Evolutionary conservation across 2,797 vertebrate genomes (phyloP).

Genomic region (Centroberyx gerrardi): DNA sequence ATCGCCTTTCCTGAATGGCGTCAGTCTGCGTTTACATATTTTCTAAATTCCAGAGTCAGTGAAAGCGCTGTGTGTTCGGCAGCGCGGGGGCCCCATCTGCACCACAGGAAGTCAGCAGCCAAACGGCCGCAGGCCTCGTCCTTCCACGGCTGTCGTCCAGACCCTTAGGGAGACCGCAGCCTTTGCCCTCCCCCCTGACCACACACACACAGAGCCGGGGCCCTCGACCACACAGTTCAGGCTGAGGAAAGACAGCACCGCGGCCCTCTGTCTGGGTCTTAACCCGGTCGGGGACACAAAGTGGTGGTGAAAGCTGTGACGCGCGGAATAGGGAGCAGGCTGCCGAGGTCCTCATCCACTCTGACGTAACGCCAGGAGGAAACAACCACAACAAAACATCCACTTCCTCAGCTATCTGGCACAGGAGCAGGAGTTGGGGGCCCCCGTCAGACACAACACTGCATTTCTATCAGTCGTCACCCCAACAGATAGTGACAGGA

Average conservation of each 20-base stretch:
- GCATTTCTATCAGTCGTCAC: slow-evolving; percentile 69
- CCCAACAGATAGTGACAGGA: slow-evolving; percentile 71
- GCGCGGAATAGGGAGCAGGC: slow-evolving; percentile 34
- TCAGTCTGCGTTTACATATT: slow-evolving; percentile 44
- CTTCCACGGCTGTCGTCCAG: slow-evolving; percentile 56
- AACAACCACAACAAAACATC: slow-evolving; percentile 59
- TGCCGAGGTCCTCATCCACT: slow-evolving; percentile 46
- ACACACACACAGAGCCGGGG: slow-evolving; percentile 32
- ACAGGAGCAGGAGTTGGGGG: slow-evolving; percentile 13
- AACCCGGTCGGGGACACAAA: slow-evolving; percentile 68
- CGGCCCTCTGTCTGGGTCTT: slow-evolving; percentile 50
- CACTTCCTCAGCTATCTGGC: slow-evolving; percentile 67
- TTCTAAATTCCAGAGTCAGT: slow-evolving; percentile 57
- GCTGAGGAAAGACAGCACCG: slow-evolving; percentile 53
- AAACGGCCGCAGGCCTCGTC: slow-evolving; percentile 61
- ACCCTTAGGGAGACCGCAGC: slow-evolving; percentile 46
- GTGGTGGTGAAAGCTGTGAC: slow-evolving; percentile 28
- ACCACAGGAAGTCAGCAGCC: slow-evolving; percentile 72
- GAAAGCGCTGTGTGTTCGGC: slow-evolving; percentile 40
- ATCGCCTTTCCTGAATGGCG: slow-evolving; percentile 11
- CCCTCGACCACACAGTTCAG: slow-evolving; percentile 7
- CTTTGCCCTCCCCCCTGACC: slow-evolving; percentile 53
- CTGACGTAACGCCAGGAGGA: slow-evolving; percentile 65
- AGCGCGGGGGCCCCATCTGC: slow-evolving; percentile 33
- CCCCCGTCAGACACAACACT: slow-evolving; percentile 77